Evolutionary conservation across 1,140 invertebrate genomes (phyloP), one percentile per base, ranked within the genome.

Genomic region (Drosophila subpulchrella): DNA sequence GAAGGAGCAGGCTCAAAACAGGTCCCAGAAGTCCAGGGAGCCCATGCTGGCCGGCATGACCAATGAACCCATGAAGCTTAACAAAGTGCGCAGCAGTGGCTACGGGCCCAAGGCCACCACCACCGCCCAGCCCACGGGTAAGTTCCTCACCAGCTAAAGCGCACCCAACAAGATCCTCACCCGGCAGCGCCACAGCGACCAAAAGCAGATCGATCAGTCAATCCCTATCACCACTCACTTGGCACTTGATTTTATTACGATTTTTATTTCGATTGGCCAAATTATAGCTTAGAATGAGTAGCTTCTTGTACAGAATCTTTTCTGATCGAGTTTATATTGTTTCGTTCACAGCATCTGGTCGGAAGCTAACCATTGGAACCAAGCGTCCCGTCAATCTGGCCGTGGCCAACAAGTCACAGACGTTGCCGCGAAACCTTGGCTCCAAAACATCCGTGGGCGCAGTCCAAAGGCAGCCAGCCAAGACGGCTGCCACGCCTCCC

Each of bases 341-440:
- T 27, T 72, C 38, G 27, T 53, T 30, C 76, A 30, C 15, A 96
- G 95, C 95, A 56, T 95, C 96, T 50, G 96, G 96, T 24, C 94
- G 95, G 71, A 92, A 92, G 73, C 92, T 97, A 47, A 96, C 95
- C 12, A 94, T 96, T 53, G 94, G 95, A n/a, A 94, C 95, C 12
- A 95, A 95, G 76, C 93, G 95, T 44, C 93, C 95, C 4, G 93
- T 94, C 5, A 93, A 93, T 15, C 93, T 95, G 42, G 93, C 94
- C 2, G 93, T 94, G 6, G 93, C 95, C 59, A 96, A 95, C 81
- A 97, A 97, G 92, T 97, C 96, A 68, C 96, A 96, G 93, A 97
- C 97, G 10, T 92, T 97, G 50, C 97, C 97, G 0, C 93, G 97
- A 41, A 97, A 95, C 46, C 96, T 97, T 95, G 96, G 96, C 15